These are phyloP conservation scores for Fabriciana adippe DNA, from an alignment of 2,888 invertebrate genomes.

Conservation along the genomic window DNA sequence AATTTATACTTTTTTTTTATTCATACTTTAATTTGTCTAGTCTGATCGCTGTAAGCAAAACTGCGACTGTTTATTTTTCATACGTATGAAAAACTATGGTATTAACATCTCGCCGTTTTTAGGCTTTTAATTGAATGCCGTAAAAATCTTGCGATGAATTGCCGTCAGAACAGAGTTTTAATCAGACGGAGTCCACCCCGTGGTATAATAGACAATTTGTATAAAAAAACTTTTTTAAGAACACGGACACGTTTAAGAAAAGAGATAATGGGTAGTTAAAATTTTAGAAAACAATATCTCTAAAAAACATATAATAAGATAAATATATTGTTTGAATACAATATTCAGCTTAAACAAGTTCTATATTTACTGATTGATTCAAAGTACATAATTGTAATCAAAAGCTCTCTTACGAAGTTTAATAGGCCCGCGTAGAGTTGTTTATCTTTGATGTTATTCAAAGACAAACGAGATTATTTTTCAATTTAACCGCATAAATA, in stretches of 20 bases:
- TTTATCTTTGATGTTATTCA: slow-evolving; percentile 26
- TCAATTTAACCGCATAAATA: slow-evolving; percentile 27
- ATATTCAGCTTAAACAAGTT: slow-evolving; percentile 25
- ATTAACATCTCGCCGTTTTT: no score
- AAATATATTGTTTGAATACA: slow-evolving; percentile 2
- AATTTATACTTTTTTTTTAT: no score
- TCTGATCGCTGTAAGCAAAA: no score
- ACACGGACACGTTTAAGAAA: neutral
- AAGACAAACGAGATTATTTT: slow-evolving; percentile 28
- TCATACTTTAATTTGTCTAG: no score
- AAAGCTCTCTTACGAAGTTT: slow-evolving; percentile 35
- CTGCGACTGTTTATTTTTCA: no score
- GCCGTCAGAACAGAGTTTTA: no score
- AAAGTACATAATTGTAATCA: slow-evolving; percentile 32
- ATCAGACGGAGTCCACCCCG: no score
- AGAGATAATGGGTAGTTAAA: neutral
- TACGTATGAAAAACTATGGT: no score
- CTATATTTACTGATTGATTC: slow-evolving; percentile 23
- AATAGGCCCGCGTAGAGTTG: slow-evolving; percentile 29
- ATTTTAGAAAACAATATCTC: slow-evolving; percentile 23
- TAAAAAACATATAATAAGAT: slow-evolving; percentile 5
- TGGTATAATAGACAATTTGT: neutral
- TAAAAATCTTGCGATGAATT: no score
- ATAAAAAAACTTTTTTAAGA: neutral
- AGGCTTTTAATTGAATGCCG: no score